These are phyloP conservation scores for Zonotrichia leucophrys DNA, from an alignment of 2,113 vertebrate species.

Conservation along the genomic window DNA sequence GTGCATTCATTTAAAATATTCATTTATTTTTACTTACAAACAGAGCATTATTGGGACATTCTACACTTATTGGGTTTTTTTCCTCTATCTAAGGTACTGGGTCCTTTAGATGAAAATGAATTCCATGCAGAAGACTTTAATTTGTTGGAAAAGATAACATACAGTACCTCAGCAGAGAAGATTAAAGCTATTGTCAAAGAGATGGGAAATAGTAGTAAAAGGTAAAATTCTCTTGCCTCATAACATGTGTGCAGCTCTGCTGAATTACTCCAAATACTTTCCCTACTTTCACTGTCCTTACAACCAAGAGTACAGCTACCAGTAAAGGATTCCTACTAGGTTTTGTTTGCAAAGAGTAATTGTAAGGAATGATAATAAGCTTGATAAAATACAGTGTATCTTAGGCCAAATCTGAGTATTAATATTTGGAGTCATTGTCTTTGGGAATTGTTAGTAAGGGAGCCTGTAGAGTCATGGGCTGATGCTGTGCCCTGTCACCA, in stretches of 20 bases:
- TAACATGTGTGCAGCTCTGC: background rate
- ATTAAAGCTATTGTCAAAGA: constrained; percentile 86
- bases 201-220: constrained; percentile 76
- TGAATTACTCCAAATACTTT: background rate
- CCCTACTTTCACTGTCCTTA: background rate
- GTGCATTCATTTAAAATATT: background rate
- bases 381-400: background rate
- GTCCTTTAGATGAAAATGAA: constrained; percentile 80
- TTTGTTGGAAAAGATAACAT: constrained; percentile 88
- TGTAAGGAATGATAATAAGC: background rate
- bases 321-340: background rate
- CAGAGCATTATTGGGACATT: background rate
- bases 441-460: background rate
- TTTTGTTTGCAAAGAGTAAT: background rate
- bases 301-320: background rate
- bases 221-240: constrained; percentile 59
- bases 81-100: constrained; percentile 78
- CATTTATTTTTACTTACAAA: background rate
- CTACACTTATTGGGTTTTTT: background rate
- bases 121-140: constrained; percentile 88
- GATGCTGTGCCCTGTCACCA: background rate
- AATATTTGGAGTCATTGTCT: background rate
- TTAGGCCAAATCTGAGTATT: background rate
- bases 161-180: constrained; percentile 82
- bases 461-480: background rate